Conservation (phyloP, 2,888 invertebrate genomes). For the Hirtodrosophila confusa region DNA sequence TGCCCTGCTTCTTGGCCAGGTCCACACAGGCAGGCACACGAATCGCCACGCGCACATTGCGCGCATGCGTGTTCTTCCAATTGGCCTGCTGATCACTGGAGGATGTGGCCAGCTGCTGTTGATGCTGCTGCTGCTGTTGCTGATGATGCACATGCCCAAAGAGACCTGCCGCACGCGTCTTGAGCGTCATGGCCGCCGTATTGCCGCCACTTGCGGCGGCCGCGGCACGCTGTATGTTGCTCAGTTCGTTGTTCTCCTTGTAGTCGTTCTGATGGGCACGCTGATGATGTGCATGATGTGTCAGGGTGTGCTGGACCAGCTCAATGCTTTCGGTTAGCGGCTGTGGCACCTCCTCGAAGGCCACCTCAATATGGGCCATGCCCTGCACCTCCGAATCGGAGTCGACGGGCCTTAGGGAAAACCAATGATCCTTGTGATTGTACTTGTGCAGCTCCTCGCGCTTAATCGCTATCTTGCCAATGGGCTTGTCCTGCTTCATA, state of each 20-base stretch:
- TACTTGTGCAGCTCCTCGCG: conserved; percentile 93
- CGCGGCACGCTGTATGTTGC: conserved; percentile 75
- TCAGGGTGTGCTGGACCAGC: conserved; percentile 51
- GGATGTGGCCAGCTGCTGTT: conserved; percentile 38
- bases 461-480: conserved; percentile 92
- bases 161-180: conserved; percentile 66
- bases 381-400: conserved; percentile 96
- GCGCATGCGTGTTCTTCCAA: conserved; percentile 66
- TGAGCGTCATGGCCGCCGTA: conserved; percentile 55
- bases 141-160: conserved; percentile 67
- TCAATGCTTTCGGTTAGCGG: conserved; percentile 58
- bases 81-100: conserved; percentile 66
- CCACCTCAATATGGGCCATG: conserved; percentile 93
- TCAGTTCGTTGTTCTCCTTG: conserved; percentile 83
- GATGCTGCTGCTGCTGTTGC: conserved; percentile 45
- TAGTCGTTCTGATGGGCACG: conserved; percentile 82
- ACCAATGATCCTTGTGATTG: conserved; percentile 97
- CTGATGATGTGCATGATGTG: conserved; percentile 59
- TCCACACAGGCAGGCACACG: conserved; percentile 94
- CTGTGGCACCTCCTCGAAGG: conserved; percentile 77
- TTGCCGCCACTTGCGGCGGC: conserved; percentile 28
- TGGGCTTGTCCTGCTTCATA: conserved; percentile 91
- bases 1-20: conserved; percentile 94
- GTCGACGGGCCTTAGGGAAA: conserved; percentile 92
- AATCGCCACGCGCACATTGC: conserved; percentile 85